Conservation (phyloP, 2,797 vertebrate species). For the Okamejei kenojei region DNA sequence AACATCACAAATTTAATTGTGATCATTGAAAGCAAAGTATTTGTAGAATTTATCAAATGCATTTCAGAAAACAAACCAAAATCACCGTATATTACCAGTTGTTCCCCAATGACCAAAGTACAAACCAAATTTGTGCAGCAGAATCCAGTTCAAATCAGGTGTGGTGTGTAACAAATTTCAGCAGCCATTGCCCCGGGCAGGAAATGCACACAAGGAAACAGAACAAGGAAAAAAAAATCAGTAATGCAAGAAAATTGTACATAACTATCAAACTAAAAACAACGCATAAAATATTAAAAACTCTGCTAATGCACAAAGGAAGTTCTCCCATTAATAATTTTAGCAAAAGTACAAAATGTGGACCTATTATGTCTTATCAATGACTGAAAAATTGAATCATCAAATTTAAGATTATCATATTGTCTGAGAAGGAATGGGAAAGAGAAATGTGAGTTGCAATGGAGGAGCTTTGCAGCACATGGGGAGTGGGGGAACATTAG, state of each 20-base stretch:
- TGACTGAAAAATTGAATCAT: neutral
- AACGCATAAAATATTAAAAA: neutral
- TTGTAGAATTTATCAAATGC: conserved; percentile 25
- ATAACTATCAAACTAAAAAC: neutral
- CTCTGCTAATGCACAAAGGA: neutral
- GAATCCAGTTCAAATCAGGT: conserved; percentile 59
- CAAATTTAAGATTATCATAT: neutral
- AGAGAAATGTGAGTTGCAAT: neutral
- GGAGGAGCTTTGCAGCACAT: neutral
- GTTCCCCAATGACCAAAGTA: conserved; percentile 56
- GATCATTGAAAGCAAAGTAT: neutral
- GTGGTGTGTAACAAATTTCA: conserved; percentile 62
- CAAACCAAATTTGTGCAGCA: conserved; percentile 69
- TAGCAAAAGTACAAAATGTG: neutral
- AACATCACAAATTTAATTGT: neutral
- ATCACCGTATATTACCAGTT: conserved; percentile 55
- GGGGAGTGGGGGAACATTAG: neutral
- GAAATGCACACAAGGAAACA: conserved; percentile 65
- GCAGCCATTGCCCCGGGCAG: conserved; percentile 65
- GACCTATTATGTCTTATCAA: neutral
- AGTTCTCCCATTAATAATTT: neutral
- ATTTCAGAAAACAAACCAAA: neutral
- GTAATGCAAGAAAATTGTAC: conserved; percentile 73
- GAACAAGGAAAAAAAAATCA: conserved; percentile 87
- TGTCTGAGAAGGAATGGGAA: neutral